Base-by-base conservation (phyloP, 2,888 invertebrate genomes). In the Cheilosia variabilis region DNA sequence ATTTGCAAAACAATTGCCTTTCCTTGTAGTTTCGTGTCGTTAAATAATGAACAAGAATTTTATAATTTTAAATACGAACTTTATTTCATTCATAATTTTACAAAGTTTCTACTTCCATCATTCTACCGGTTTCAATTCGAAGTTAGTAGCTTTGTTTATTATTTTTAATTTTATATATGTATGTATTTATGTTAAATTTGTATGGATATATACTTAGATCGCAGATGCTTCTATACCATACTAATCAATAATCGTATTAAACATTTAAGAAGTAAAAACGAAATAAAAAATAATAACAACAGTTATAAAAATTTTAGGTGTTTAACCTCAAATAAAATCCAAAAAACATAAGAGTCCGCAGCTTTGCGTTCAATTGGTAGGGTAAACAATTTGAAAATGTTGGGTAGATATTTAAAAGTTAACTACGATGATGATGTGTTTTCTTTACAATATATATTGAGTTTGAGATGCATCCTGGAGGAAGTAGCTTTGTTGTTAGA, bases 71-170 rank as follows among this genome's bases (percentile, higher is more conserved):
- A 86, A 86, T 80, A 80, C 75, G 80, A 86, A 86, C 80, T 86
- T 86, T 86, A 86, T 86, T 86, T 80, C 80, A 72, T 86, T 65
- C 76, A 86, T 80, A 86, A 86, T 80, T 86, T 75, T 86, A 86
- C 76, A 86, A 80, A 79, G 79, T 84, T 71, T 57, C 60, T 65
- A 60, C 62, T 55, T 75, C 50, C 80, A 47, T 75, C 63, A 37
- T 50, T 84, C 80, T 80, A 84, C 52, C 72, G 47, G 57, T 68
- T 68, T 52, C 57, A 69, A 80, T 75, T 84, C 43, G 52, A 80
- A 79, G 69, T 80, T 73, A 80, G 75, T 77, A 65, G 53, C 63
- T 37, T 62, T 60, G 13, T 43, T 58, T 72, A 41, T 55, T 55
- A 52, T n/a, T 55, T 58, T 50, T 27, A 9, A 55, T 84, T 75